These are phyloP conservation scores for Macroglossus sobrinus DNA, from an alignment of 2,113 vertebrate species.

Conservation along the genomic window DNA sequence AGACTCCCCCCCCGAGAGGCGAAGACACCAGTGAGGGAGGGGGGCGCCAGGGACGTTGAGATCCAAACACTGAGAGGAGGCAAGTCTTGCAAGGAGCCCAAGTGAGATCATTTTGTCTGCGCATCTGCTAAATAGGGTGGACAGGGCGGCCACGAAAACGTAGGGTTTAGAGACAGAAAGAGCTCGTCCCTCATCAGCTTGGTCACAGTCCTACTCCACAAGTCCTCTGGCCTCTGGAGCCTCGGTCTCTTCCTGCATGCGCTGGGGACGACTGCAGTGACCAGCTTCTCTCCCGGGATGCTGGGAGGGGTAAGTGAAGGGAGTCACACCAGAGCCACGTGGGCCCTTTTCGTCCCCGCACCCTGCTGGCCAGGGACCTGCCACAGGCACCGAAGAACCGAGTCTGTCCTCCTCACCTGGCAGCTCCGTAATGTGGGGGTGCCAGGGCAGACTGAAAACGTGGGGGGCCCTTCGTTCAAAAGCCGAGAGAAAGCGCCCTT, in stretches of 20 bases:
- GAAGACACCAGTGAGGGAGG: not conserved
- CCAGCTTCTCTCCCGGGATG: not conserved
- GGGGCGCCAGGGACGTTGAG: not conserved
- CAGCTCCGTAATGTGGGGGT: not conserved
- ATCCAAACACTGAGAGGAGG: not conserved
- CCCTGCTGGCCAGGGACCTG: rapidly evolving
- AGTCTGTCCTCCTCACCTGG: not conserved
- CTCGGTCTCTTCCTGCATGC: not conserved
- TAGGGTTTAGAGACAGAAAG: not conserved
- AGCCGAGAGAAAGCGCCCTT: rapidly evolving
- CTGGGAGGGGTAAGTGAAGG: not conserved
- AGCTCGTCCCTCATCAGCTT: too few relatives aligned
- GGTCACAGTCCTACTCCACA: not conserved
- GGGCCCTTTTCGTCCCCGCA: rapidly evolving
- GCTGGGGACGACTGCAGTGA: not conserved
- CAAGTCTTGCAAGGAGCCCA: not conserved
- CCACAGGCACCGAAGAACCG: rapidly evolving
- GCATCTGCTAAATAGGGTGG: not conserved
- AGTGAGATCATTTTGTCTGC: rapidly evolving
- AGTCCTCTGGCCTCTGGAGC: not conserved
- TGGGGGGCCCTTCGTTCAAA: not conserved
- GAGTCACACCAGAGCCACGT: rapidly evolving
- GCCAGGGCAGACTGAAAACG: rapidly evolving
- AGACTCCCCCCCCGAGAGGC: not conserved
- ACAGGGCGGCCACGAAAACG: rapidly evolving